Evolutionary conservation across 2,797 vertebrate species (phyloP).

Genomic region (Parotocinclus haroldoi): DNA sequence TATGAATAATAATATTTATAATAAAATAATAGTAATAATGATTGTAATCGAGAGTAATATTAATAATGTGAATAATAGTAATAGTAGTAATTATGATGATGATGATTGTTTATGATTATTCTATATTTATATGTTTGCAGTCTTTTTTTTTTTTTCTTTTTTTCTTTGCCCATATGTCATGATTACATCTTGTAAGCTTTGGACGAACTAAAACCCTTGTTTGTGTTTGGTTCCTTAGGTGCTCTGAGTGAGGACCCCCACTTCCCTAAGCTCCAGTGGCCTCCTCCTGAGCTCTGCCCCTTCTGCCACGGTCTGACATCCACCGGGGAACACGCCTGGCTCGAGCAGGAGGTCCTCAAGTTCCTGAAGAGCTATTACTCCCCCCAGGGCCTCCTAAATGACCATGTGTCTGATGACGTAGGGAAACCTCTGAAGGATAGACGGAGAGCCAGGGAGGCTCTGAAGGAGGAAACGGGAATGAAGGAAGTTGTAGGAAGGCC

Average conservation of each 20-base stretch:
- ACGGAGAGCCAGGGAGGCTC: constrained; percentile 41
- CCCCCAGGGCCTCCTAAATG: constrained; percentile 60
- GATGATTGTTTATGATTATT: too few relatives aligned
- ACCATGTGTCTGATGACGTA: constrained; percentile 59
- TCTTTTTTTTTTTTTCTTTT: too few relatives aligned
- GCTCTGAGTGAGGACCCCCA: constrained; percentile 81
- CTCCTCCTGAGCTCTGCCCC: constrained; percentile 74
- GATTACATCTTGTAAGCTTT: too few relatives aligned
- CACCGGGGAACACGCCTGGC: constrained; percentile 73
- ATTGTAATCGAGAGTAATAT: too few relatives aligned
- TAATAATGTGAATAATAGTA: too few relatives aligned
- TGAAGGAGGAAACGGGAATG: not conserved
- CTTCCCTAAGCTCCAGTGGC: constrained; percentile 94
- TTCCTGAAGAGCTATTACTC: constrained; percentile 81
- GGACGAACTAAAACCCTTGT: too few relatives aligned
- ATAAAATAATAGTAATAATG: too few relatives aligned
- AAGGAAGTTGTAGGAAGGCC: constrained; percentile 53
- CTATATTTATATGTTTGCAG: too few relatives aligned
- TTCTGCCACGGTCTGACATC: constrained; percentile 71
- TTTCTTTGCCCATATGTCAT: too few relatives aligned
- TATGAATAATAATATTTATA: too few relatives aligned
- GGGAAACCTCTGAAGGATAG: constrained; percentile 17
- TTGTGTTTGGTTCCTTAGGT: constrained; percentile 63
- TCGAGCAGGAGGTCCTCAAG: constrained; percentile 54
- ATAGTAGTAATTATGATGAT: too few relatives aligned